Percentiles rank a stretch among this genome's conserved stretches.
These are phyloP conservation scores for Danionella dracula DNA, from an alignment of 2,797 vertebrate species.

Conservation along the genomic window DNA sequence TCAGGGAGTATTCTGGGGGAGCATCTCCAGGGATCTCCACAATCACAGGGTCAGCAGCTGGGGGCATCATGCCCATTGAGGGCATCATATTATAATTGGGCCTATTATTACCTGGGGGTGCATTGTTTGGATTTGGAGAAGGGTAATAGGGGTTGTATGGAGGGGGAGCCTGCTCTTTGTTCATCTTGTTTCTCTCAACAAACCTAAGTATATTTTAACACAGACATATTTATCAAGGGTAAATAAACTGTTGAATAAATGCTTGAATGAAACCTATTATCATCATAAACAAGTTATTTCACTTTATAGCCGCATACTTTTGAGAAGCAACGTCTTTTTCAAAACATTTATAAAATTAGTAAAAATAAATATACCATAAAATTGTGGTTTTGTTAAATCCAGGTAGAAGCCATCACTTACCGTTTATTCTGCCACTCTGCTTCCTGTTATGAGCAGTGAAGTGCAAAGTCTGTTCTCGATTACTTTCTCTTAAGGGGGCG, in stretches of 20 bases:
- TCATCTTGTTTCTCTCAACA: constrained; percentile 50
- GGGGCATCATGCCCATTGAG: constrained; percentile 50
- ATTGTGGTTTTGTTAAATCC: background rate
- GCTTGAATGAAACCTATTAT: background rate
- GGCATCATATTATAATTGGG: constrained; percentile 28
- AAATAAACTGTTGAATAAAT: background rate
- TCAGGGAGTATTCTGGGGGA: constrained; percentile 50
- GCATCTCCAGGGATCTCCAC: constrained; percentile 7
- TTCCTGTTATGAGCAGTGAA: constrained; percentile 51
- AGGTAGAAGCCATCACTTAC: constrained; percentile 11
- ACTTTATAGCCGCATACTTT: background rate
- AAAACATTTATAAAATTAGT: no score
- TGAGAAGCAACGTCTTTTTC: background rate
- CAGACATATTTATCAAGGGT: background rate
- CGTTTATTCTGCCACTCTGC: constrained; percentile 17
- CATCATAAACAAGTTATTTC: background rate
- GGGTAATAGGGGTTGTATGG: constrained; percentile 45
- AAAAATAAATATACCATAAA: no score
- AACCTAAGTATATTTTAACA: background rate
- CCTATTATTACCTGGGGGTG: constrained; percentile 42
- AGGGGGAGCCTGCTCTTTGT: constrained; percentile 39
- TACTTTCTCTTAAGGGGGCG: constrained; percentile 53
- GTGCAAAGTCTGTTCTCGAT: constrained; percentile 70
- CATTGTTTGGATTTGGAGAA: constrained; percentile 24
- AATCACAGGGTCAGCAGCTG: constrained; percentile 38